Evolutionary conservation across 2,113 vertebrate species (phyloP).

Genomic region (Neolamprologus longior): DNA sequence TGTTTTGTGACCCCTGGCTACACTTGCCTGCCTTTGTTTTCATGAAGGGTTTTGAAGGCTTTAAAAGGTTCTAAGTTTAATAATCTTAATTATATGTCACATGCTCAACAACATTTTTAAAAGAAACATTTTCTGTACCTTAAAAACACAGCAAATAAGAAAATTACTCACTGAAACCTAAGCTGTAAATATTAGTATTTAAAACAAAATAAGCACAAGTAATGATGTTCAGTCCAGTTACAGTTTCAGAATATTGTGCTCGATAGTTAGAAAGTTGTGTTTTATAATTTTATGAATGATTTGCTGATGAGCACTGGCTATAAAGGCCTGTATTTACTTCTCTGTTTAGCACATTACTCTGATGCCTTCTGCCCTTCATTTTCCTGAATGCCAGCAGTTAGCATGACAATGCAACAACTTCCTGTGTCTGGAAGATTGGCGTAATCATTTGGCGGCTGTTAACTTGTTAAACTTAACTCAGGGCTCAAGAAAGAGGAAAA

Average conservation of each 20-base stretch:
- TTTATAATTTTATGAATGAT: neutral
- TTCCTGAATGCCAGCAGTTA: neutral
- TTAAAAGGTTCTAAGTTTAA: neutral
- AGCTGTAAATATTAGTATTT: neutral
- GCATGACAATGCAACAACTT: neutral
- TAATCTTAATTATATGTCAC: neutral
- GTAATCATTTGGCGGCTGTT: neutral
- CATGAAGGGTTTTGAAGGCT: neutral
- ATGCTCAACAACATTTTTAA: neutral
- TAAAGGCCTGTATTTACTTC: neutral
- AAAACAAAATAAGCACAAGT: neutral
- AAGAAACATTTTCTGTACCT: neutral
- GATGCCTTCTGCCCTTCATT: neutral
- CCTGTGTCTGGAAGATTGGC: neutral
- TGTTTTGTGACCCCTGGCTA: neutral
- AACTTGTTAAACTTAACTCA: neutral
- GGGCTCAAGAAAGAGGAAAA: neutral
- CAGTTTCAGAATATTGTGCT: neutral
- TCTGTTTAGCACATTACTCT: neutral
- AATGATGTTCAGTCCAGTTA: neutral
- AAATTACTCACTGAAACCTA: neutral
- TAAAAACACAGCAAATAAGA: neutral
- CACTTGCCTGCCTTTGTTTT: neutral
- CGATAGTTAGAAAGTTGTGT: neutral
- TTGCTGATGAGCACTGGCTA: neutral